Evolutionary conservation across 2,113 vertebrate genomes (phyloP).

Genomic region (Bucco capensis): DNA sequence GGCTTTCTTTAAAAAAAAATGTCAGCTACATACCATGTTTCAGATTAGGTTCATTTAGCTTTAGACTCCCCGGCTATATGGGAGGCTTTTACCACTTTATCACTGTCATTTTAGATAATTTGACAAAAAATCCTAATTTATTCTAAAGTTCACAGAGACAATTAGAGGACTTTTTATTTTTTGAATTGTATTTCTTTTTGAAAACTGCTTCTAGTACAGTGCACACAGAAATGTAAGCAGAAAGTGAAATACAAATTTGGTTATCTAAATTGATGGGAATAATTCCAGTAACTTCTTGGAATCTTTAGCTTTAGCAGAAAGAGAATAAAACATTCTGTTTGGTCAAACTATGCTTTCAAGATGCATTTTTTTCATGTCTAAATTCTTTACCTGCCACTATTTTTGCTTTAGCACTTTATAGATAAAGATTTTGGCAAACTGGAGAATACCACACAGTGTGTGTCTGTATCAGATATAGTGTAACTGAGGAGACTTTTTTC

Average conservation of each 20-base stretch:
- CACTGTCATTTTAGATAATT: not conserved
- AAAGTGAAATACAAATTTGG: constrained; percentile 7
- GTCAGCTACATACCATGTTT: constrained; percentile 73
- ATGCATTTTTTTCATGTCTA: constrained; percentile 48
- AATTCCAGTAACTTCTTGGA: constrained; percentile 42
- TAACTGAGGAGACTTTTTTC: constrained; percentile 15
- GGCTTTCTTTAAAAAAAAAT: constrained; percentile 78
- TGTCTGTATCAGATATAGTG: not conserved
- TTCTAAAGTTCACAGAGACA: constrained; percentile 21
- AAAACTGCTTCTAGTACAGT: not conserved
- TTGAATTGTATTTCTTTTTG: not conserved
- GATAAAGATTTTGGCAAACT: constrained; percentile 59
- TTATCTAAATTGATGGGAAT: constrained; percentile 34
- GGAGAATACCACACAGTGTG: not conserved
- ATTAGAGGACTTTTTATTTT: not conserved
- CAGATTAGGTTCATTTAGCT: constrained; percentile 72
- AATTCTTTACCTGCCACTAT: constrained; percentile 67
- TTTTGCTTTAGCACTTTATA: constrained; percentile 57
- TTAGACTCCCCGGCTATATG: not conserved
- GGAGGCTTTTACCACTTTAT: not conserved
- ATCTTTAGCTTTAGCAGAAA: constrained; percentile 53
- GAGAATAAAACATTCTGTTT: constrained; percentile 38
- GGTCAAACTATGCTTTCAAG: constrained; percentile 32
- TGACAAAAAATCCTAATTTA: constrained; percentile 36
- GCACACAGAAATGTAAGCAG: not conserved